phyloP scores from a whole-genome alignment of 2,113 vertebrate species.

The Dermatemys mawii region DNA sequence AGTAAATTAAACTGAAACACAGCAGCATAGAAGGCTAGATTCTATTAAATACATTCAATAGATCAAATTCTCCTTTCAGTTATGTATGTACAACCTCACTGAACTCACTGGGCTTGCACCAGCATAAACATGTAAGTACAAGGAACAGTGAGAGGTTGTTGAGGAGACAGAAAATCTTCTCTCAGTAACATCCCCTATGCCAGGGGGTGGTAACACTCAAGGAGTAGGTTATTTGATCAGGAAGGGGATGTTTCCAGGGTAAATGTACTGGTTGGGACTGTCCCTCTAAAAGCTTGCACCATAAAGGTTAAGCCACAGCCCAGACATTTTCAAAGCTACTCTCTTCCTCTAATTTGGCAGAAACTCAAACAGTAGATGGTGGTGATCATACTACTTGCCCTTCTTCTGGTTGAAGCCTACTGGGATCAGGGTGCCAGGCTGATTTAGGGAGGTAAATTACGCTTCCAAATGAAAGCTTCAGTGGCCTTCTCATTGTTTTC shows the following conservation, averaged over 20 bases:
- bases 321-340: not conserved
- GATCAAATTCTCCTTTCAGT: not conserved
- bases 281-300: not conserved
- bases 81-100: not conserved
- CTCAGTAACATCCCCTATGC: not conserved
- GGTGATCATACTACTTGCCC: not conserved
- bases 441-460: not conserved
- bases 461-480: not conserved
- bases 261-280: not conserved
- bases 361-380: not conserved
- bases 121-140: slow-evolving; percentile 10
- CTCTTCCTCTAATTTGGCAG: not conserved
- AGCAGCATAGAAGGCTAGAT: not conserved
- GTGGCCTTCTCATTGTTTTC: not conserved
- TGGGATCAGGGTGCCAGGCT: not conserved
- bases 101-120: not conserved
- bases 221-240: not conserved
- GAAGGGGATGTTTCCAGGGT: not conserved
- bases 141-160: not conserved
- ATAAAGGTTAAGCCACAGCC: not conserved
- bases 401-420: not conserved
- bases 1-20: not conserved
- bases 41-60: not conserved
- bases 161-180: not conserved
- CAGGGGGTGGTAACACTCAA: not conserved